Base-by-base conservation (phyloP, 1,140 invertebrate genomes). In the Odontomachus brunneus region DNA sequence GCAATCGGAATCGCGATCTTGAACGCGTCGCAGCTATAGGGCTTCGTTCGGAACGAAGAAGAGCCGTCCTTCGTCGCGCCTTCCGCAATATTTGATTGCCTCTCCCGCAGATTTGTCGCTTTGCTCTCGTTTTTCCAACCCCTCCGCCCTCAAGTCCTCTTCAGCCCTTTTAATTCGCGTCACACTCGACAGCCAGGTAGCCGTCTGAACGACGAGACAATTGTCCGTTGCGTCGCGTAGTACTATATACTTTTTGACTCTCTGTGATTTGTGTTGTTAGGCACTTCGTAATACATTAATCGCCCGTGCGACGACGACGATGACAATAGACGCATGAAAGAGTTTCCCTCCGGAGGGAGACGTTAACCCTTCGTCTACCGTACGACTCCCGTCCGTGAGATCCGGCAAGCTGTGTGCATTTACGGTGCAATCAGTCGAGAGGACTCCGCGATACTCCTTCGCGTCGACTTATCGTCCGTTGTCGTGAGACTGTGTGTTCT, bases 251-350 rank as follows among this genome's bases (percentile, higher is more conserved):
- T 88, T 88, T 90, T 81, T 85, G 84, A 89, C 89, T n/a, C n/a
- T n/a, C n/a, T 90, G 89, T 89, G 89, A 90, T 90, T 88, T 89
- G 89, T 89, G 89, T 89, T 90, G 82, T 75, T 90, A 88, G 89
- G 51, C 57, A 81, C 53, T 85, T 85, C 15, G 84, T 89, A 73
- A 82, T 73, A 72, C 74, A 71, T 62, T 88, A 82, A 51, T 76
- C 69, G 82, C 82, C 48, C 26, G 74, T 80, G 85, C 53, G 44
- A 69, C 59, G 59, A 48, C 26, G 51, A 71, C 49, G 24, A n/a
- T n/a, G n/a, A n/a, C n/a, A n/a, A n/a, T n/a, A n/a, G n/a, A n/a
- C 75, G 67, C 73, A 38, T 71, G 44, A 57, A 71, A 33, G 22
- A 55, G 38, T 69, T 57, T 69, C 38, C 9, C n/a, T 57, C 29